Evolutionary conservation across 2,797 vertebrate species (phyloP).

Genomic region (Sciurus carolinensis): DNA sequence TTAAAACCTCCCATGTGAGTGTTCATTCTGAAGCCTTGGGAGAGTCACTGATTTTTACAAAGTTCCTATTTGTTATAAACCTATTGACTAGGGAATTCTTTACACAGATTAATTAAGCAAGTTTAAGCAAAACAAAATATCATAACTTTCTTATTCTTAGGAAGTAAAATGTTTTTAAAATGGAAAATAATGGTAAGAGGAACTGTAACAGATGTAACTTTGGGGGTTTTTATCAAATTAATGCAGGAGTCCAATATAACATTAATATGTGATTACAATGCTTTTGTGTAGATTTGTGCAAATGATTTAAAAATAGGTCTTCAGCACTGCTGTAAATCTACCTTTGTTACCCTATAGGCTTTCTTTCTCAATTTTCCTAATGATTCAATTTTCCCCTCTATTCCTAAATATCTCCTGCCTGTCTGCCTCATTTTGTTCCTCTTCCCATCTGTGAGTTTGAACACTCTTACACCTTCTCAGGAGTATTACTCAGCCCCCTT

Average conservation of each 20-base stretch:
- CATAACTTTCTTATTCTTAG: neutral
- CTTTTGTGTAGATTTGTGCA: neutral
- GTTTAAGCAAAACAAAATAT: neutral
- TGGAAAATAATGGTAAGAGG: neutral
- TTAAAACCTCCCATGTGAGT: conserved; percentile 30
- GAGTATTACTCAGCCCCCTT: neutral
- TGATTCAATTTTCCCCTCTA: neutral
- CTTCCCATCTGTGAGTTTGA: neutral
- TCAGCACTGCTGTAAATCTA: neutral
- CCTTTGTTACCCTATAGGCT: neutral
- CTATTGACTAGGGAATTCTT: conserved; percentile 28
- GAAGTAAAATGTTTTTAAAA: neutral
- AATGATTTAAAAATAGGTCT: neutral
- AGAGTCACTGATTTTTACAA: conserved; percentile 53
- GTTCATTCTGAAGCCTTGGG: conserved; percentile 46
- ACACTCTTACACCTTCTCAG: neutral
- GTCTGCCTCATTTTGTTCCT: neutral
- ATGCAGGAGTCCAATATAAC: neutral
- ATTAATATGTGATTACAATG: neutral
- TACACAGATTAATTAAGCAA: conserved; percentile 36
- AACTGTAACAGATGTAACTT: neutral
- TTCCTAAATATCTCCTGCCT: neutral
- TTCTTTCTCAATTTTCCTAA: neutral
- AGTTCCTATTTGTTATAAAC: conserved; percentile 37
- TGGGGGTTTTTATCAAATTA: conserved; percentile 23